A percentile compares a stretch with the other conserved stretches of the same genome.
phyloP scores from a whole-genome alignment of 2,797 vertebrate genomes.

The Pseudomugil gertrudae region DNA sequence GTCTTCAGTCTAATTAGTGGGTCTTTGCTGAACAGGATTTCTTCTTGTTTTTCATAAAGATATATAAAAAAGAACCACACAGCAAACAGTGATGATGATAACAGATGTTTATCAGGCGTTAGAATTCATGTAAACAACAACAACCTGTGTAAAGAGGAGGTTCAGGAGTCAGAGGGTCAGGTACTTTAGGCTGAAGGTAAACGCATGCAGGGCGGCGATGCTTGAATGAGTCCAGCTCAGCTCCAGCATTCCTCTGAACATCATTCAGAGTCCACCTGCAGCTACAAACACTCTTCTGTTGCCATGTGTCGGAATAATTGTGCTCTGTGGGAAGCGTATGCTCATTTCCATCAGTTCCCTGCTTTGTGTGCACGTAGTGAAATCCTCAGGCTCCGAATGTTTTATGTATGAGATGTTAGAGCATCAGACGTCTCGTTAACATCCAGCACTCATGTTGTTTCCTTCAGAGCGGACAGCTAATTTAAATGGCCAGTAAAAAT shows the following conservation, averaged over 20 bases:
- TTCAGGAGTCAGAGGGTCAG: no score
- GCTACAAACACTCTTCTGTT: neutral
- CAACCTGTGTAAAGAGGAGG: no score
- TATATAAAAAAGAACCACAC: no score
- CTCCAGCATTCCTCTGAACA: neutral
- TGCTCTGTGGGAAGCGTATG: neutral
- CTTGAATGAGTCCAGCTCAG: neutral
- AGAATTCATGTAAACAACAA: no score
- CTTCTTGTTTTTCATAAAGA: no score
- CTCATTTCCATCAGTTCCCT: neutral
- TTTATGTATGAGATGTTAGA: constrained; percentile 51
- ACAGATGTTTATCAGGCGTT: no score
- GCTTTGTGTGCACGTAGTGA: constrained; percentile 2
- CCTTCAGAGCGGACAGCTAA: neutral
- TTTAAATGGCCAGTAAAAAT: constrained; percentile 5
- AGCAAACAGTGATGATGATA: no score
- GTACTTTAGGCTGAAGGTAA: neutral
- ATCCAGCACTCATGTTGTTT: neutral
- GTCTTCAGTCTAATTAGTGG: neutral
- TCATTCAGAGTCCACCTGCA: neutral
- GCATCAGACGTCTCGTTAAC: constrained; percentile 12
- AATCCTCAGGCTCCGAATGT: constrained; percentile 21
- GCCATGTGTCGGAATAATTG: constrained; percentile 4
- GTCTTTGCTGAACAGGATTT: neutral
- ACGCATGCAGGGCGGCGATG: neutral